Percentiles rank a stretch among this genome's conserved stretches.
Conservation (phyloP, 2,888 invertebrate genomes). For the Brachyopa scutellaris region DNA sequence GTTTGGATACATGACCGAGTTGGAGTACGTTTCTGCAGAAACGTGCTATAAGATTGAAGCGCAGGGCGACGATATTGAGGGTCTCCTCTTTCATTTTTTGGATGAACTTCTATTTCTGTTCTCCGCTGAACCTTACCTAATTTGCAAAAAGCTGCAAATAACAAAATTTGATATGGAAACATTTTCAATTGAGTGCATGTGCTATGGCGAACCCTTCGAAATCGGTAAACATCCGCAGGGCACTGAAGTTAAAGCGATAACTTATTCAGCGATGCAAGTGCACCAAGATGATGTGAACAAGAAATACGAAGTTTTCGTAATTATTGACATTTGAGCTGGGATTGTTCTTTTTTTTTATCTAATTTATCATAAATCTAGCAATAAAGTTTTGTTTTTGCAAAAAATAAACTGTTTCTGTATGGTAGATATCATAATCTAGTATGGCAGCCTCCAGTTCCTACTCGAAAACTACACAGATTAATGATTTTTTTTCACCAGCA, state of each 20-base stretch:
- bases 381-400: too few relatives aligned
- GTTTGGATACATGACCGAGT: conserved; percentile 99
- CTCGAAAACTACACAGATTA: too few relatives aligned
- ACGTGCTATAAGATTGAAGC: conserved; percentile 92
- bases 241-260: conserved; percentile 99
- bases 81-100: conserved; percentile 94
- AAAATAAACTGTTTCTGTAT: too few relatives aligned
- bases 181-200: conserved; percentile 90
- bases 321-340: conserved; percentile 93
- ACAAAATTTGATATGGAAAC: conserved; percentile 92
- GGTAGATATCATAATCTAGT: too few relatives aligned
- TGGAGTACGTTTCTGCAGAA: conserved; percentile 91
- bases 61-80: conserved; percentile 93
- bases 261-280: conserved; percentile 99
- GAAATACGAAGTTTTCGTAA: conserved; percentile 95
- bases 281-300: conserved; percentile 87
- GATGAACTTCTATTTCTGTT: conserved; percentile 97
- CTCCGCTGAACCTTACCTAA: conserved; percentile 94
- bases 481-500: too few relatives aligned
- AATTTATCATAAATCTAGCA: too few relatives aligned
- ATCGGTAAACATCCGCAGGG: conserved; percentile 98
- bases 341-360: too few relatives aligned
- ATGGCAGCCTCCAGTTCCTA: too few relatives aligned
- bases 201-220: conserved; percentile 96
- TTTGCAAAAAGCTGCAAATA: conserved; percentile 93